Evolutionary conservation across 1,140 invertebrate species (phyloP).

Genomic region (Cydia amplana): DNA sequence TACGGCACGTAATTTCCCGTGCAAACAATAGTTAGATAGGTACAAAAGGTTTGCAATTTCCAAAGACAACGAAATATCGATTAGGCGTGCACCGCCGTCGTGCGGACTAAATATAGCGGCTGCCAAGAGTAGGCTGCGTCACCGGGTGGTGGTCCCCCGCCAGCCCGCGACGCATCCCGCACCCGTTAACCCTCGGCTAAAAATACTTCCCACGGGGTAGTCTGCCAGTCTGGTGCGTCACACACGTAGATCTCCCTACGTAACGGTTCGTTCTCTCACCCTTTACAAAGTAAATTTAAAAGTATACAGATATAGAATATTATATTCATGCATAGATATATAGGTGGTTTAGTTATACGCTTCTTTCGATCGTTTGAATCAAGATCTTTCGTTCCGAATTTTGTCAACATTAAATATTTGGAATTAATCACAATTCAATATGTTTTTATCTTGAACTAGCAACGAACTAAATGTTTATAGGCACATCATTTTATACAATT

Average conservation of each 20-base stretch:
- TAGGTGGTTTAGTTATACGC: too few relatives aligned
- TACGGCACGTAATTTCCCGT: constrained; percentile 8
- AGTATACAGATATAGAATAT: too few relatives aligned
- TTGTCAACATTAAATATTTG: too few relatives aligned
- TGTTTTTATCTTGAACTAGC: too few relatives aligned
- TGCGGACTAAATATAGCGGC: constrained; percentile 31
- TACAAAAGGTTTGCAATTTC: neutral
- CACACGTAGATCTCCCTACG: neutral
- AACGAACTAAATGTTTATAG: too few relatives aligned
- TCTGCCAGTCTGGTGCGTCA: neutral
- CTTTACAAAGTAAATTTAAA: neutral
- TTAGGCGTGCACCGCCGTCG: neutral
- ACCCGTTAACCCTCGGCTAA: constrained; percentile 21
- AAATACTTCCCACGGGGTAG: constrained; percentile 17
- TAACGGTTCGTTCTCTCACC: neutral
- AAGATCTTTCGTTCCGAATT: too few relatives aligned
- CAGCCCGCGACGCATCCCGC: constrained; percentile 1
- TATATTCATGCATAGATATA: too few relatives aligned
- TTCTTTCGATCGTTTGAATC: too few relatives aligned
- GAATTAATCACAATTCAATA: too few relatives aligned
- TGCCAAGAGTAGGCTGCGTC: constrained; percentile 28
- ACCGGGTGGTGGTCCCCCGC: constrained; percentile 7
- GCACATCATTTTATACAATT: too few relatives aligned
- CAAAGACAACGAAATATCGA: constrained; percentile 23
- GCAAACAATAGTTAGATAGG: neutral